Conservation (phyloP, 92 coral and sea anemone species). For the Porites rus region DNA sequence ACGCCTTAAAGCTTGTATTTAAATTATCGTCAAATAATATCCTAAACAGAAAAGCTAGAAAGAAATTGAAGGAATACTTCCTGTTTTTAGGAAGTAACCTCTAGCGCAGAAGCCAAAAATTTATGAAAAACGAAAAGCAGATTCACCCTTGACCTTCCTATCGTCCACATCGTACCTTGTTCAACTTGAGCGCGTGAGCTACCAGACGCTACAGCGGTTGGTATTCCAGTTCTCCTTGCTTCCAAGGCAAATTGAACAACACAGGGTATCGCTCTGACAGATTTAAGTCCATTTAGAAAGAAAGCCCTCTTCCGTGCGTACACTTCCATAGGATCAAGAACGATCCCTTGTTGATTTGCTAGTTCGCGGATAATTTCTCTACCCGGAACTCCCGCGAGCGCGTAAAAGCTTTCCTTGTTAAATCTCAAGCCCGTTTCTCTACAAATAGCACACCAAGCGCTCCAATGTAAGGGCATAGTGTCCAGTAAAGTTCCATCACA, state of each 20-base stretch:
- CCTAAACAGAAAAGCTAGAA: too few relatives aligned
- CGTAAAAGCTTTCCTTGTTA: constrained; percentile 79
- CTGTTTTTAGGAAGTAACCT: too few relatives aligned
- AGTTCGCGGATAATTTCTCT: constrained; percentile 84
- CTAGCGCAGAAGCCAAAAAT: too few relatives aligned
- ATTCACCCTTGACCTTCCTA: too few relatives aligned
- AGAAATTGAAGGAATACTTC: too few relatives aligned
- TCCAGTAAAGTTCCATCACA: constrained; percentile 94
- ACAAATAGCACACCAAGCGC: constrained; percentile 95
- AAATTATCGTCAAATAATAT: background rate
- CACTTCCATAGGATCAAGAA: constrained; percentile 81
- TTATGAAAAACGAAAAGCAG: too few relatives aligned
- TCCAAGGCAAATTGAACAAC: constrained; percentile 86
- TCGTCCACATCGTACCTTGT: constrained; percentile 60
- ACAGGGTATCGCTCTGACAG: constrained; percentile 75
- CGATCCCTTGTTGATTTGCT: constrained; percentile 85
- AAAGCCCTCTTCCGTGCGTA: constrained; percentile 84
- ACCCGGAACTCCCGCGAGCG: constrained; percentile 95
- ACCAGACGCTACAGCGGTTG: constrained; percentile 91
- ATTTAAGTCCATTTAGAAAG: constrained; percentile 73
- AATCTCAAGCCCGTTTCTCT: constrained; percentile 84
- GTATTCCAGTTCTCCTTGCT: constrained; percentile 83
- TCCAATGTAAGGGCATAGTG: constrained; percentile 96
- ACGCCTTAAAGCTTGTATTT: background rate
- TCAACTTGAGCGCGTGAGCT: constrained; percentile 90